These are phyloP conservation scores for Plecturocebus donacophilus DNA, from an alignment of 2,113 vertebrate genomes.

Conservation along the genomic window DNA sequence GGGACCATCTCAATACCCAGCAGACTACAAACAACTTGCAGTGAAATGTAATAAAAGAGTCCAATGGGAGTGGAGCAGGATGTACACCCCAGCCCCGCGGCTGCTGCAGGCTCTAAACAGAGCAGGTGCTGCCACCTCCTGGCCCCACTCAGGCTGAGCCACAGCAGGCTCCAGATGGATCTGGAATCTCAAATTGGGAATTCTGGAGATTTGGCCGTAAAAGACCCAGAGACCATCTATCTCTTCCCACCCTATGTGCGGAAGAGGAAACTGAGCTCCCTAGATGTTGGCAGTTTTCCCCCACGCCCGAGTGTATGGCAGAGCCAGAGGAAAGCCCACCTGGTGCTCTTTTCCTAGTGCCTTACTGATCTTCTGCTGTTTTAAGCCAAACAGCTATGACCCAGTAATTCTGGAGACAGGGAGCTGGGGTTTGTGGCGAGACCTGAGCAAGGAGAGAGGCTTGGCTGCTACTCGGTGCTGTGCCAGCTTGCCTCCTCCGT, in stretches of 20 bases:
- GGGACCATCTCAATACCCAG: constrained; percentile 52
- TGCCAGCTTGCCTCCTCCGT: not conserved
- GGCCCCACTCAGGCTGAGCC: constrained; percentile 42
- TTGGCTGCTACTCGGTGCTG: not conserved
- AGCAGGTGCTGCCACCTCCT: constrained; percentile 81
- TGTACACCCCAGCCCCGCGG: not conserved
- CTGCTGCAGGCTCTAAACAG: not conserved
- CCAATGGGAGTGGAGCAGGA: constrained; percentile 27
- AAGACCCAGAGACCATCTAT: not conserved
- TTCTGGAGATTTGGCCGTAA: not conserved
- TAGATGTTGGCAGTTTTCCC: not conserved
- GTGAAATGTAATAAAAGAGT: constrained; percentile 27
- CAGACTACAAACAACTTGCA: constrained; percentile 37
- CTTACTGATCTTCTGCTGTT: not conserved
- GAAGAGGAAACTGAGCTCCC: not conserved
- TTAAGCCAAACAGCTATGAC: not conserved
- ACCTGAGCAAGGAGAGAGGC: not conserved
- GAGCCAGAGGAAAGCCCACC: not conserved
- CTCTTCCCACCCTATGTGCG: not conserved
- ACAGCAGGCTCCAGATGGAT: not conserved
- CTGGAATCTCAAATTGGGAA: not conserved
- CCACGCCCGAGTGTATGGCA: not conserved
- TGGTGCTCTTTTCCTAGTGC: not conserved
- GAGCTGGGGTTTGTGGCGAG: not conserved
- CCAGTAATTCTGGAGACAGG: not conserved